Evolutionary conservation across 1,140 invertebrate species (phyloP).

Genomic region (Drosophila miranda): DNA sequence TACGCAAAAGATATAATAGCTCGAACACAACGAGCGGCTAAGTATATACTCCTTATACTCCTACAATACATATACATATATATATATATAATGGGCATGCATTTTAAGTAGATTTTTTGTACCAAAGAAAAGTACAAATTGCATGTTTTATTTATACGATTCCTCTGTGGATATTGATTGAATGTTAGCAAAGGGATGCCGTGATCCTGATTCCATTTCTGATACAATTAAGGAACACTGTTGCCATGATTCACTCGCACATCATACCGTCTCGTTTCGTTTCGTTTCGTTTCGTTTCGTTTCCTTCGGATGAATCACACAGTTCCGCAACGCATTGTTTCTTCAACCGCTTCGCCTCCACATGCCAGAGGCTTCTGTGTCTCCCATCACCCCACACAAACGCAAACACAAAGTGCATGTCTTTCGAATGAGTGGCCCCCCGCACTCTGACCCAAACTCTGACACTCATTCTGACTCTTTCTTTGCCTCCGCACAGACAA

Average conservation of each 20-base stretch:
- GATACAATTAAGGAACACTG: too few relatives aligned
- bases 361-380: slow-evolving; percentile 9
- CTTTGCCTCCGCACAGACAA: slow-evolving; percentile 86
- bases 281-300: too few relatives aligned
- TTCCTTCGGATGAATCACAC: too few relatives aligned
- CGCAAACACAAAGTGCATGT: slow-evolving; percentile 4
- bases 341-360: slow-evolving; percentile 23
- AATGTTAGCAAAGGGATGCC: too few relatives aligned
- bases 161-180: too few relatives aligned
- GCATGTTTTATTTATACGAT: slow-evolving; percentile 12
- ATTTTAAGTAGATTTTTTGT: slow-evolving; percentile 8
- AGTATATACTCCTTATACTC: slow-evolving; percentile 23
- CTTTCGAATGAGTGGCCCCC: slow-evolving; percentile 9
- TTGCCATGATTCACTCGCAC: too few relatives aligned
- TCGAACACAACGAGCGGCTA: slow-evolving; percentile 28
- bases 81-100: slow-evolving; percentile 15
- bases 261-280: too few relatives aligned
- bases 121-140: neutral
- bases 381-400: too few relatives aligned
- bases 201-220: too few relatives aligned
- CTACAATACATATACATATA: neutral
- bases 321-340: neutral
- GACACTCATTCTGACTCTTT: slow-evolving; percentile 12
- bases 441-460: neutral
- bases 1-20: slow-evolving; percentile 13